Percentiles rank a stretch among this genome's conserved stretches.
Evolutionary conservation across 1,140 invertebrate species (phyloP).

Genomic region (Cherax destructor): DNA sequence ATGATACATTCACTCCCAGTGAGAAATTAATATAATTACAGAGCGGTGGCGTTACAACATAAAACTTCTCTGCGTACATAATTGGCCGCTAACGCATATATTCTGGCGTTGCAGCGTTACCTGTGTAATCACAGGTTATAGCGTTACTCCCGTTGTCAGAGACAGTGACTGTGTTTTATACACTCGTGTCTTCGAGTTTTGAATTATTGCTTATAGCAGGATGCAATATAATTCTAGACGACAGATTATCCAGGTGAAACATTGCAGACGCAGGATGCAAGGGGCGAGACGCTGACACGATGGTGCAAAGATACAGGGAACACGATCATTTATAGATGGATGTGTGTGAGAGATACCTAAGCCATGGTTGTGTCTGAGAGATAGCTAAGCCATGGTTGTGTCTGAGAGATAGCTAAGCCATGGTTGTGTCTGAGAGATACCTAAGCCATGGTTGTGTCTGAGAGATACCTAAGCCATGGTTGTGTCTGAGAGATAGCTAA

Average conservation of each 20-base stretch:
- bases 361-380: too few relatives aligned
- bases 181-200: too few relatives aligned
- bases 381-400: too few relatives aligned
- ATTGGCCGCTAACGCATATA: neutral
- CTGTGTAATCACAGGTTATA: neutral
- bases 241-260: neutral
- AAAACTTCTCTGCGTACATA: neutral
- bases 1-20: slow-evolving; percentile 47
- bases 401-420: too few relatives aligned
- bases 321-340: too few relatives aligned
- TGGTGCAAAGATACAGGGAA: too few relatives aligned
- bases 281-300: neutral
- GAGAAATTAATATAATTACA: slow-evolving; percentile 61
- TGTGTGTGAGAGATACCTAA: too few relatives aligned
- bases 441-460: too few relatives aligned
- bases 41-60: slow-evolving; percentile 14
- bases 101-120: neutral
- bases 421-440: too few relatives aligned
- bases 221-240: neutral
- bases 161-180: neutral
- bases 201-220: too few relatives aligned
- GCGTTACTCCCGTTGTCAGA: neutral
- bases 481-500: too few relatives aligned
- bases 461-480: too few relatives aligned
- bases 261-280: neutral